Base-by-base conservation (phyloP, 1,140 invertebrate species). In the Macrostomum lignano region DNA sequence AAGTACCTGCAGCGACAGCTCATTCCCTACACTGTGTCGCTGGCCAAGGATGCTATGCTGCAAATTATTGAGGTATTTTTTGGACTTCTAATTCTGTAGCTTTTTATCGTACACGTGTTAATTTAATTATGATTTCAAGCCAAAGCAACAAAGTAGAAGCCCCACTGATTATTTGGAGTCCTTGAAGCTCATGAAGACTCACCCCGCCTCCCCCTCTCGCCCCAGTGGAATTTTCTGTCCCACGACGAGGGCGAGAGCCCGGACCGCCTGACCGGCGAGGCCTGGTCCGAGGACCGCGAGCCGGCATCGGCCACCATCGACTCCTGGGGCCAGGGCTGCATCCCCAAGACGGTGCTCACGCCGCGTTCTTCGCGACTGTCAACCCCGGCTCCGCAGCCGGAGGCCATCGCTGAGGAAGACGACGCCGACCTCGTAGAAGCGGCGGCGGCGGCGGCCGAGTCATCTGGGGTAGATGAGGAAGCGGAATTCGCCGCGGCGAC, bases 311-410 rank as follows among this genome's bases (percentile, higher is more conserved):
- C 49, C 7, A 40, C 40, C 2, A 52, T 52, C 17, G 53, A 56
- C 38, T 53, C 50, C 33, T 56, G 53, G 52, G 53, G 51, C 6
- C 51, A 56, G 36, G 53, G 53, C 15, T 48, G 45, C 25, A 49
- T 55, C 17, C 50, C 51, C 15, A 49, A 43, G 21, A 33, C 3
- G 19, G 7, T 22, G 6, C n/a, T 39, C 6, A 39, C 10, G 4
- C 3, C n/a, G n/a, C n/a, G n/a, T n/a, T n/a, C n/a, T n/a, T n/a
- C n/a, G n/a, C n/a, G n/a, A n/a, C n/a, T n/a, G n/a, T n/a, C n/a
- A n/a, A n/a, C n/a, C n/a, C n/a, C n/a, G n/a, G n/a, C n/a, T n/a
- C n/a, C n/a, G n/a, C n/a, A n/a, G n/a, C n/a, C n/a, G n/a, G n/a
- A n/a, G n/a, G n/a, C n/a, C n/a, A n/a, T n/a, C n/a, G n/a, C n/a